These are phyloP conservation scores for Channa maculata DNA, from an alignment of 2,113 vertebrate genomes.

Conservation along the genomic window DNA sequence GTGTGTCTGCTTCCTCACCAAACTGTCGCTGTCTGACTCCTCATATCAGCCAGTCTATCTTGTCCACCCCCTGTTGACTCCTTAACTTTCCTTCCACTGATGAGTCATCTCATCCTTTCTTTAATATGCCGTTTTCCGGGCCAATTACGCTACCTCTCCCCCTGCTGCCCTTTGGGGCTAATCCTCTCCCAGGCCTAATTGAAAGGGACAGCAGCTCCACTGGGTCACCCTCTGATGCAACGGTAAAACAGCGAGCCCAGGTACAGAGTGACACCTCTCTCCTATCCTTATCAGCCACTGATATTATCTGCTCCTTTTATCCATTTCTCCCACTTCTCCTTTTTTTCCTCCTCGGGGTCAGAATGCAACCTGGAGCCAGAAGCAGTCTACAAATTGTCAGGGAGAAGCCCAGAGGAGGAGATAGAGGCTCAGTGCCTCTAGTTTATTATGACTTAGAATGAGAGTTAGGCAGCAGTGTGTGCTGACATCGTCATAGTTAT, in stretches of 20 bases:
- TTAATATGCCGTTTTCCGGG: too few relatives aligned
- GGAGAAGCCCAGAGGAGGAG: constrained; percentile 61
- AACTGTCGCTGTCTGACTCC: constrained; percentile 40
- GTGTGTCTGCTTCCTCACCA: constrained; percentile 8
- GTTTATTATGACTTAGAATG: constrained; percentile 73
- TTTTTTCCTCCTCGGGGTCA: constrained; percentile 59
- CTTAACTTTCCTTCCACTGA: constrained; percentile 57
- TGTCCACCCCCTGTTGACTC: constrained; percentile 45
- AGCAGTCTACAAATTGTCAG: constrained; percentile 73
- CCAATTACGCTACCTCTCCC: neutral
- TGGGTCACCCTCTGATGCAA: constrained; percentile 30
- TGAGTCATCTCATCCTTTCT: constrained; percentile 26
- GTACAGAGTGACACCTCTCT: constrained; percentile 47
- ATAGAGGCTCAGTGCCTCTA: constrained; percentile 51
- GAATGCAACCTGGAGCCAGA: constrained; percentile 58
- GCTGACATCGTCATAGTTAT: constrained; percentile 78
- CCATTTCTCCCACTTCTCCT: constrained; percentile 27
- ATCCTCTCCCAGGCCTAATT: constrained; percentile 63
- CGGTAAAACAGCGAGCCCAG: constrained; percentile 32
- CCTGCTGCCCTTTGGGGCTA: constrained; percentile 36
- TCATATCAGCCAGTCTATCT: constrained; percentile 67
- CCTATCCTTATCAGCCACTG: constrained; percentile 26
- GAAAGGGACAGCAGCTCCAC: constrained; percentile 62
- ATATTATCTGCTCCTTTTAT: constrained; percentile 37
- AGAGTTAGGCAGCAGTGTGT: constrained; percentile 67